A percentile compares a stretch with the other conserved stretches of the same genome.
These are phyloP conservation scores for Empidonax traillii DNA, from an alignment of 2,113 vertebrate species.

Conservation along the genomic window DNA sequence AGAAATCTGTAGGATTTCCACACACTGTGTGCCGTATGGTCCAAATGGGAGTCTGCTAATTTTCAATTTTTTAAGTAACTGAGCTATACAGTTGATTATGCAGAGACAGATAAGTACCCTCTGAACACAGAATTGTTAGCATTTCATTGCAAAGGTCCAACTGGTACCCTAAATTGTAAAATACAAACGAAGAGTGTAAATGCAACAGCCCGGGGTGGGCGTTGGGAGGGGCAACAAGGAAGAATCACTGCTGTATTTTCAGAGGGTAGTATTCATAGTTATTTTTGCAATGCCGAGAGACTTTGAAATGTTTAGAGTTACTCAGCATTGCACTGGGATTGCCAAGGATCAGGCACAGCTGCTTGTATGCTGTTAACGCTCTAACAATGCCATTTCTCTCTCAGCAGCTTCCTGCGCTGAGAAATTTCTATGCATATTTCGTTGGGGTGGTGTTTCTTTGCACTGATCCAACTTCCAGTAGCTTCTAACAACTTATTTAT, in stretches of 20 bases:
- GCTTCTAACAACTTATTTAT: not conserved
- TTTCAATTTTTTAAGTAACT: not conserved
- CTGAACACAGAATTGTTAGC: not conserved
- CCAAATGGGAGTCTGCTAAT: not conserved
- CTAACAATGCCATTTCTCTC: not conserved
- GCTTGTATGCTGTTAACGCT: not conserved
- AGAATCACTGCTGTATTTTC: slow-evolving; percentile 4
- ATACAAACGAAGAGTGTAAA: not conserved
- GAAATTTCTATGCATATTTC: not conserved
- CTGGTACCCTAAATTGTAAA: not conserved
- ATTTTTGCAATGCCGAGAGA: not conserved
- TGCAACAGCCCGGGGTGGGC: not conserved
- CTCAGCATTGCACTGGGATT: not conserved
- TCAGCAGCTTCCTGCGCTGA: slow-evolving; percentile 1
- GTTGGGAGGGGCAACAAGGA: not conserved
- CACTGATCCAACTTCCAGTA: not conserved
- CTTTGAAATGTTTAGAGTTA: not conserved
- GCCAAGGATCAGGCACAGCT: not conserved
- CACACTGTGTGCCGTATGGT: not conserved
- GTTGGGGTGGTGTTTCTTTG: not conserved
- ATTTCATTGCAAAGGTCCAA: not conserved
- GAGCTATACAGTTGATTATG: not conserved
- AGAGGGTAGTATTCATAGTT: not conserved
- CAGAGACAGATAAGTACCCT: not conserved
- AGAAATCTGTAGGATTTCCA: not conserved